Evolutionary conservation across 1,140 invertebrate species (phyloP).

Genomic region (Calycopis cecrops): DNA sequence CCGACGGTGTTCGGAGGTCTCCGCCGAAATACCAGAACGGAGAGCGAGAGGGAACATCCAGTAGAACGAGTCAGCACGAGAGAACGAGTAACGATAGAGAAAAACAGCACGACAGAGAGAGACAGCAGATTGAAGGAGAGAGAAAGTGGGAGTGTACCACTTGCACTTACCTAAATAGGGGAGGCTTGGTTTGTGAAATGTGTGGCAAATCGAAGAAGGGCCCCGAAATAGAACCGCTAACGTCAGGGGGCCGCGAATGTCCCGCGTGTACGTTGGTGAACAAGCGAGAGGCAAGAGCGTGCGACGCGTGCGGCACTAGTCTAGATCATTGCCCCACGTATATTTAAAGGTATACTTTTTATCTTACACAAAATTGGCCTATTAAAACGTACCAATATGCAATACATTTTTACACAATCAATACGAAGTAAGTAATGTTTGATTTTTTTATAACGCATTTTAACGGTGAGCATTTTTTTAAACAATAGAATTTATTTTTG

Average conservation of each 20-base stretch:
- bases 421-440: too few relatives aligned
- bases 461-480: neutral
- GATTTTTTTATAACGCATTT: neutral
- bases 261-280: slow-evolving; percentile 88
- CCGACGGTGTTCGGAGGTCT: slow-evolving; percentile 38
- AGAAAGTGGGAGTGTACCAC: slow-evolving; percentile 80
- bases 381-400: slow-evolving; percentile 2
- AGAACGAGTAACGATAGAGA: neutral
- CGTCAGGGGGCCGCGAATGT: slow-evolving; percentile 85
- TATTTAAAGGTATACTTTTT: slow-evolving; percentile 58
- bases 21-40: slow-evolving; percentile 40
- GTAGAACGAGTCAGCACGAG: slow-evolving; percentile 26
- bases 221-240: slow-evolving; percentile 79
- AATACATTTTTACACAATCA: neutral
- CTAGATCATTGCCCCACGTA: slow-evolving; percentile 87
- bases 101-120: slow-evolving; percentile 20
- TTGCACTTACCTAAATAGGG: slow-evolving; percentile 83
- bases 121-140: slow-evolving; percentile 17
- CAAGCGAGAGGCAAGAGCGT: slow-evolving; percentile 78
- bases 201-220: slow-evolving; percentile 80
- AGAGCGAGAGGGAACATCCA: slow-evolving; percentile 31
- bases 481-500: too few relatives aligned
- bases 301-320: slow-evolving; percentile 81
- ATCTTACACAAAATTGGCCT: too few relatives aligned
- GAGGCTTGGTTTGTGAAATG: slow-evolving; percentile 81